These are phyloP conservation scores for Dynastes grantii DNA, from an alignment of 2,888 invertebrate species.

Conservation along the genomic window DNA sequence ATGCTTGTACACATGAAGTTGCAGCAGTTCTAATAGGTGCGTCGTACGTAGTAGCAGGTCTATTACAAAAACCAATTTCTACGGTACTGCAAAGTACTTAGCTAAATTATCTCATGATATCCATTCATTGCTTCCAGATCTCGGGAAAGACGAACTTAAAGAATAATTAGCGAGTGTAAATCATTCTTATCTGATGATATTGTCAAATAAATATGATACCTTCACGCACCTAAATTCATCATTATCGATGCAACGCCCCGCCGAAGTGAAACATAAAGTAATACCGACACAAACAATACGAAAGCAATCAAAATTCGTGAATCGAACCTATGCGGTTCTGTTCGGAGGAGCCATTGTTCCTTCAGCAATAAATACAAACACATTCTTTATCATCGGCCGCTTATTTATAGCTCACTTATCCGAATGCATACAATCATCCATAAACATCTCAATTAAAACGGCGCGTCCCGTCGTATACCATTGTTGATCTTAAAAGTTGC, in stretches of 20 bases:
- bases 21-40: too few species aligned
- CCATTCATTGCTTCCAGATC: background rate
- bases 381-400: constrained; percentile 27
- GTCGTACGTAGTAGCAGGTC: too few species aligned
- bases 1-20: too few species aligned
- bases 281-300: background rate
- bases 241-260: background rate
- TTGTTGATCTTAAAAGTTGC: constrained; percentile 27
- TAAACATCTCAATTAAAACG: constrained; percentile 42
- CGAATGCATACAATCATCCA: constrained; percentile 22
- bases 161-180: background rate
- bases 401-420: constrained; percentile 31
- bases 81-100: too few species aligned
- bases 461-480: constrained; percentile 18
- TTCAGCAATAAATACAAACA: constrained; percentile 25
- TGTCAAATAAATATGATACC: background rate
- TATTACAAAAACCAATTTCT: too few species aligned
- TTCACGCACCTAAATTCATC: background rate
- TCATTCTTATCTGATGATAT: background rate
- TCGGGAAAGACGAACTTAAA: background rate
- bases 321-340: background rate
- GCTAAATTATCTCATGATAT: background rate
- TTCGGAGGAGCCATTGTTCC: constrained; percentile 20
- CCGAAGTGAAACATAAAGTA: background rate
- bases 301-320: constrained; percentile 27